Evolutionary conservation across 1,140 invertebrate genomes (phyloP), one percentile per base, ranked within the genome.

Genomic region (Calycopis cecrops): DNA sequence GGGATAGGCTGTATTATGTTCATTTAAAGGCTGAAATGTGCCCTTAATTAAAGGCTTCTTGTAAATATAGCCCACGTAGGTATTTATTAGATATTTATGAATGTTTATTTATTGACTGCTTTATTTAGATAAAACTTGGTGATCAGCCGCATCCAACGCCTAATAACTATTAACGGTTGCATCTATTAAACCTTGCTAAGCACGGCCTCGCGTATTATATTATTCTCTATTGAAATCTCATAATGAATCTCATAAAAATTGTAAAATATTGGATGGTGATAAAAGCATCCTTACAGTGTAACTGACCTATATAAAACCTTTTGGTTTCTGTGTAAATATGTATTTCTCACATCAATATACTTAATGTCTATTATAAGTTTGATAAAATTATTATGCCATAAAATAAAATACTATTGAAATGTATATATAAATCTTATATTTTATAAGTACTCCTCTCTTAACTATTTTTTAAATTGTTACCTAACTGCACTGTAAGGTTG

Each of bases 31-130:
- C 79, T 78, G 74, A 76, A 65, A 79, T 68, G 73, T 81, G 80
- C 71, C 81, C 73, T 71, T 67, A 60, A 73, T 63, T 68, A 73
- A 79, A 73, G 77, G 81, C 76, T 85, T 85, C 72, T 78, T 87
- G 81, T 87, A 87, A 82, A 87, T 85, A 87, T 87, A 87, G 81
- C 81, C 83, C 60, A 59, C 74, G 79, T 87, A 87, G 84, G 84
- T 87, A 87, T 87, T 87, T 87, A 87, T 85, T 85, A 87, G 80
- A 87, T 87, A 87, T 87, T 87, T 87, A 87, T 87, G 71, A 85
- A 79, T 62, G 72, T 85, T 87, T 87, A 87, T 87, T 85, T 87
- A 87, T 87, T 87, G 84, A 87, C 84, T 84, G 84, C 84, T 85
- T 83, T 83, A 81, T 80, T 87, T 85, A 87, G 84, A 83, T 79